phyloP scores from a whole-genome alignment of 2,888 invertebrate genomes.

The Cancer borealis region DNA sequence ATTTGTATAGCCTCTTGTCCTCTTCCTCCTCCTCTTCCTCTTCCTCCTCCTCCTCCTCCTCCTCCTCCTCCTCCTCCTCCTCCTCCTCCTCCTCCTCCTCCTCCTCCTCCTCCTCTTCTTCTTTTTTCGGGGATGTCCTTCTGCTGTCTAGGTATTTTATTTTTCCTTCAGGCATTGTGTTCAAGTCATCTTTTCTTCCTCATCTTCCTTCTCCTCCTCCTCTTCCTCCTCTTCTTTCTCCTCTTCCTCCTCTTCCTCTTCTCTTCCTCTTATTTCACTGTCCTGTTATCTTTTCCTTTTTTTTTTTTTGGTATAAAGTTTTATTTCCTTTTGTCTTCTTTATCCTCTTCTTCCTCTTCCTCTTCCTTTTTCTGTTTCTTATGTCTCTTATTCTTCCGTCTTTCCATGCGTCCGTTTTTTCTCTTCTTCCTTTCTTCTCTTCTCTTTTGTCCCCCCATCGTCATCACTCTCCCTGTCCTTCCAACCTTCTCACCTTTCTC shows the following conservation, averaged over 20 bases:
- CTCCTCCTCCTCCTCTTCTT: background rate
- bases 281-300: background rate
- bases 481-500: background rate
- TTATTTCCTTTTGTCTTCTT: background rate
- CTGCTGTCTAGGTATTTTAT: conserved; percentile 12
- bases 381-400: background rate
- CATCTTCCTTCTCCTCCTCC: background rate
- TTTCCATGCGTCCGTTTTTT: background rate
- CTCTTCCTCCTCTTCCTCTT: background rate
- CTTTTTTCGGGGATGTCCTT: background rate
- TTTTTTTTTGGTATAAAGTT: too few species aligned
- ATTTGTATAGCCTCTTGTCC: background rate
- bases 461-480: too few species aligned
- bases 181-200: background rate
- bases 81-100: conserved; percentile 3
- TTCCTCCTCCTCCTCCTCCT: conserved; percentile 5
- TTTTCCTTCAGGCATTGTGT: background rate
- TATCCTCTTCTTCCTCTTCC: background rate
- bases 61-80: background rate
- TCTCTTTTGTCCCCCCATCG: background rate
- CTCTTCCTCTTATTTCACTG: background rate
- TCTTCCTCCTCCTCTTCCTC: background rate
- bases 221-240: background rate
- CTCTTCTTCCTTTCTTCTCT: background rate
- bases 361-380: background rate